Conservation (phyloP, 1,140 invertebrate species). For the Drosophila lacteicornis region DNA sequence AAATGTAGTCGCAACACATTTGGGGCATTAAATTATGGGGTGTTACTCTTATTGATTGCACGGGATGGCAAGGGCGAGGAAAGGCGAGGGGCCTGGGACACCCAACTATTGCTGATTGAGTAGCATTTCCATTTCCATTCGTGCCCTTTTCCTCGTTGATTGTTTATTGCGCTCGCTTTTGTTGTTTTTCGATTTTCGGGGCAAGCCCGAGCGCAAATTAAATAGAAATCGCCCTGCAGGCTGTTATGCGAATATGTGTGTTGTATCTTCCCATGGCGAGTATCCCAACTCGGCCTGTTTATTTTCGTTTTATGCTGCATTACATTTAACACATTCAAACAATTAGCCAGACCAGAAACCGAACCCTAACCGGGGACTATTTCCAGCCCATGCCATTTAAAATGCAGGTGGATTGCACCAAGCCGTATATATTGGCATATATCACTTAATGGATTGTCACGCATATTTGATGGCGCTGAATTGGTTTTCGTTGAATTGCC, state of each 20-base stretch:
- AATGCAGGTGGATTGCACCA: constrained; percentile 23
- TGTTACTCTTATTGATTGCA: constrained; percentile 81
- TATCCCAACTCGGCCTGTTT: constrained; percentile 35
- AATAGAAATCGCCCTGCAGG: constrained; percentile 59
- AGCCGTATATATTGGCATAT: not conserved
- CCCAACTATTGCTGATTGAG: constrained; percentile 39
- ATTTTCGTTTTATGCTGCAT: constrained; percentile 65
- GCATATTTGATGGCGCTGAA: constrained; percentile 45
- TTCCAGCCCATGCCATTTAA: constrained; percentile 32
- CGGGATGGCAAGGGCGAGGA: not conserved
- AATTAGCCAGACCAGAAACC: constrained; percentile 59
- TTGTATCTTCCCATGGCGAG: not conserved
- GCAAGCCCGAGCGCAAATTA: constrained; percentile 58
- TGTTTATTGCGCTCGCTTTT: constrained; percentile 63
- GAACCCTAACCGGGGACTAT: constrained; percentile 13
- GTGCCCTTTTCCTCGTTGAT: constrained; percentile 35
- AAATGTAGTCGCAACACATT: constrained; percentile 80
- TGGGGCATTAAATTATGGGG: constrained; percentile 80
- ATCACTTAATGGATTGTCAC: constrained; percentile 51
- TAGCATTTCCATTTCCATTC: constrained; percentile 19
- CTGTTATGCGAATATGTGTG: constrained; percentile 19
- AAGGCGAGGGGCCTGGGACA: constrained; percentile 1
- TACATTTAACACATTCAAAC: constrained; percentile 72
- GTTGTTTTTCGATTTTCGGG: constrained; percentile 71
- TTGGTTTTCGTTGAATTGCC: constrained; percentile 43